Conservation (phyloP, 2,797 vertebrate genomes). For the Apodemus agrarius region DNA sequence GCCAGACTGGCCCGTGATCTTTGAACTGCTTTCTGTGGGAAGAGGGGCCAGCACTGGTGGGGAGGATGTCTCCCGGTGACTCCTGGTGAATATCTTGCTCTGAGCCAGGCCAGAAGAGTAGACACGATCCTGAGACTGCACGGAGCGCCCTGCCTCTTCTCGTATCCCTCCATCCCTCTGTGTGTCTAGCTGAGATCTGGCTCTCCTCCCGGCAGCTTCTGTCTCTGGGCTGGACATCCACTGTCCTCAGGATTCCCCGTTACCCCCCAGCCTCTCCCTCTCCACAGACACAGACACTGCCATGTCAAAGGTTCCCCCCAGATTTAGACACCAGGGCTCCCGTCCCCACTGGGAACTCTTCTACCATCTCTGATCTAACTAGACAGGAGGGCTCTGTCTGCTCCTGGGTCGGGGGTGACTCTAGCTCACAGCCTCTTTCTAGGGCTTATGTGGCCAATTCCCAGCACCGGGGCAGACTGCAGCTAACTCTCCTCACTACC, state of each 20-base stretch:
- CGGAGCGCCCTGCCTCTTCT: rapidly evolving
- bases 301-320: not conserved
- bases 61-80: not conserved
- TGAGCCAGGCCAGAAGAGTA: not conserved
- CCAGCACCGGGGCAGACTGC: not conserved
- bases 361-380: not conserved
- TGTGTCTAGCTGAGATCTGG: rapidly evolving
- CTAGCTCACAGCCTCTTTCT: not conserved
- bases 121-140: rapidly evolving
- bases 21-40: not conserved
- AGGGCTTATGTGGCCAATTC: not conserved
- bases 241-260: not conserved
- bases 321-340: not conserved
- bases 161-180: not conserved
- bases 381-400: not conserved
- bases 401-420: not conserved
- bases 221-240: too few species aligned
- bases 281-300: not conserved
- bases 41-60: not conserved
- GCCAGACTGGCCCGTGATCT: not conserved
- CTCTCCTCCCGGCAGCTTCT: not conserved
- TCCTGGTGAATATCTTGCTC: not conserved
- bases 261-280: not conserved
- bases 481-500: not conserved
- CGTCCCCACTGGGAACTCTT: not conserved